A percentile compares a stretch with the other conserved stretches of the same genome.
These are phyloP conservation scores for Falcunculus frontatus DNA, from an alignment of 2,113 vertebrate species.

Conservation along the genomic window DNA sequence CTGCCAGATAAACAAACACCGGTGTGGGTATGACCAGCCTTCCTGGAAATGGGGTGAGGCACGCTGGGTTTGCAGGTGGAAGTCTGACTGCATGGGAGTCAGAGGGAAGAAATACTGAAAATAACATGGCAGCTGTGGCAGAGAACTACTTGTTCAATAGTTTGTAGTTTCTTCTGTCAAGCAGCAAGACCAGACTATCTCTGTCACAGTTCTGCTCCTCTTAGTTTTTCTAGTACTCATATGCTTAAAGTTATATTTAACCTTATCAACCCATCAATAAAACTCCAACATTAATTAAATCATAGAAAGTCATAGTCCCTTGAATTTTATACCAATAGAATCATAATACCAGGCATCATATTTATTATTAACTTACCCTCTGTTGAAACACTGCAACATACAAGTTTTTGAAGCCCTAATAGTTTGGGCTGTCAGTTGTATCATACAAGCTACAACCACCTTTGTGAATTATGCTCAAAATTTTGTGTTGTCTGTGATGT, in stretches of 20 bases:
- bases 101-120: not conserved
- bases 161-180: not conserved
- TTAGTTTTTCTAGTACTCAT: not conserved
- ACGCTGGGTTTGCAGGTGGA: fast-evolving
- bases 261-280: not conserved
- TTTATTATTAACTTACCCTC: not conserved
- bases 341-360: not conserved
- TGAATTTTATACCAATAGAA: not conserved
- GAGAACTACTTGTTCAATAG: not conserved
- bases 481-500: fast-evolving
- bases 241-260: not conserved
- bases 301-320: not conserved
- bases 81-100: not conserved
- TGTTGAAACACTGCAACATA: not conserved
- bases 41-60: not conserved
- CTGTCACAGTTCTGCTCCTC: not conserved
- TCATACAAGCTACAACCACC: not conserved
- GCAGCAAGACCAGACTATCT: not conserved
- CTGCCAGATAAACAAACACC: not conserved
- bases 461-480: fast-evolving
- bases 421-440: not conserved
- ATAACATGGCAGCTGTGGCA: not conserved
- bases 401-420: not conserved
- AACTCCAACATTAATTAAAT: not conserved
- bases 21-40: fast-evolving